Conservation (phyloP, 2,113 vertebrate species). For the Pseudopodoces humilis region DNA sequence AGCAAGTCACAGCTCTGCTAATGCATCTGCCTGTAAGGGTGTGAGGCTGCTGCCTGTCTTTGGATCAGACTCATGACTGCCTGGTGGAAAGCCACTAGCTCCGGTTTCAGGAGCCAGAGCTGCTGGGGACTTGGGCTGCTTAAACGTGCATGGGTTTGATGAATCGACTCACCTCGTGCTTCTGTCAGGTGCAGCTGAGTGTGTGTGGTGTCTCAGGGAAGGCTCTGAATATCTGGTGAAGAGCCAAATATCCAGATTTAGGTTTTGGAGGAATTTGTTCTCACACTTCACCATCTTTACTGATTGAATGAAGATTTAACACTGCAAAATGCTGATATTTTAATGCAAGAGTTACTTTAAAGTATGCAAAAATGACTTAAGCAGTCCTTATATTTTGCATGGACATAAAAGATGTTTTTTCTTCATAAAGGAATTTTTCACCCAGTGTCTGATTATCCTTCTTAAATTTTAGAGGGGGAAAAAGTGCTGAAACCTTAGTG, state of each 20-base stretch:
- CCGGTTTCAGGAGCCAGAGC: neutral
- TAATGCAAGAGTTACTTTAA: neutral
- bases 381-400: neutral
- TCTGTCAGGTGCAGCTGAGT: neutral
- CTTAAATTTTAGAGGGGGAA: neutral
- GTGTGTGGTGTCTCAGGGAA: neutral
- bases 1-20: neutral
- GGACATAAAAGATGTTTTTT: neutral
- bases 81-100: neutral
- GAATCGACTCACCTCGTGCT: neutral
- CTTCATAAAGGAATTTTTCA: neutral
- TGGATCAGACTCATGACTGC: neutral
- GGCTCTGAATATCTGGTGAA: neutral
- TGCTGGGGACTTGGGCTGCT: neutral
- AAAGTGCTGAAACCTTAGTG: neutral
- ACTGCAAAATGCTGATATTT: neutral
- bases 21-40: neutral
- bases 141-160: neutral
- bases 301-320: neutral
- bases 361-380: neutral
- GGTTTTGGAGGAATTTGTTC: neutral
- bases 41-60: neutral
- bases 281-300: neutral
- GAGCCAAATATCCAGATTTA: neutral
- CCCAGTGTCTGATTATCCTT: neutral